phyloP scores from a whole-genome alignment of 2,113 vertebrate species.

The Colaptes auratus region DNA sequence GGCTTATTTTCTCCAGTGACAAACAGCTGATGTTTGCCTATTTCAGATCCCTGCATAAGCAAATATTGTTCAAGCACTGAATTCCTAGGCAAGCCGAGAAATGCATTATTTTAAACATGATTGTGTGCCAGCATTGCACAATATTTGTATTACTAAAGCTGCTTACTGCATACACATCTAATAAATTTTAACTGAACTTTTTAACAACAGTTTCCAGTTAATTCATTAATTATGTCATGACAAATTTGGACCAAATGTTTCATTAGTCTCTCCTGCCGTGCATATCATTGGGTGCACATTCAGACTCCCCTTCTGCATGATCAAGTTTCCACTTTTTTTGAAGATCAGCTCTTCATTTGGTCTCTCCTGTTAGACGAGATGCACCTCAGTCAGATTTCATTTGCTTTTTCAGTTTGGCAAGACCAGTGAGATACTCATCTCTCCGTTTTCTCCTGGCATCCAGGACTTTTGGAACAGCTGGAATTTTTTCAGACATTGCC shows the following conservation, averaged over 20 bases:
- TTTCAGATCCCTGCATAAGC: slow-evolving; percentile 28
- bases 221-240: background rate
- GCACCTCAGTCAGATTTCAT: slow-evolving; percentile 59
- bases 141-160: background rate
- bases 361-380: background rate
- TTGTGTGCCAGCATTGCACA: slow-evolving; percentile 27
- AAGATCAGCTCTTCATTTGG: slow-evolving; percentile 1
- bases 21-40: slow-evolving; percentile 31
- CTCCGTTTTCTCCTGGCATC: slow-evolving; percentile 84
- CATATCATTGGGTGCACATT: background rate
- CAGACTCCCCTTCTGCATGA: background rate
- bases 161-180: background rate
- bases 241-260: background rate
- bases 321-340: background rate
- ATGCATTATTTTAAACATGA: slow-evolving; percentile 37
- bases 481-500: slow-evolving; percentile 86
- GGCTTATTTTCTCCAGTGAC: background rate
- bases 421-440: slow-evolving; percentile 84
- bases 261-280: background rate
- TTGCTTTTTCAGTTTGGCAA: slow-evolving; percentile 86
- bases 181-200: background rate
- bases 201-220: slow-evolving; percentile 6
- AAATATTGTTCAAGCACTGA: slow-evolving; percentile 32
- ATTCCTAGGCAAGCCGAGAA: slow-evolving; percentile 48
- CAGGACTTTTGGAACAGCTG: slow-evolving; percentile 80